These are phyloP conservation scores for Pterois miles DNA, from an alignment of 2,797 vertebrate genomes.

Conservation along the genomic window DNA sequence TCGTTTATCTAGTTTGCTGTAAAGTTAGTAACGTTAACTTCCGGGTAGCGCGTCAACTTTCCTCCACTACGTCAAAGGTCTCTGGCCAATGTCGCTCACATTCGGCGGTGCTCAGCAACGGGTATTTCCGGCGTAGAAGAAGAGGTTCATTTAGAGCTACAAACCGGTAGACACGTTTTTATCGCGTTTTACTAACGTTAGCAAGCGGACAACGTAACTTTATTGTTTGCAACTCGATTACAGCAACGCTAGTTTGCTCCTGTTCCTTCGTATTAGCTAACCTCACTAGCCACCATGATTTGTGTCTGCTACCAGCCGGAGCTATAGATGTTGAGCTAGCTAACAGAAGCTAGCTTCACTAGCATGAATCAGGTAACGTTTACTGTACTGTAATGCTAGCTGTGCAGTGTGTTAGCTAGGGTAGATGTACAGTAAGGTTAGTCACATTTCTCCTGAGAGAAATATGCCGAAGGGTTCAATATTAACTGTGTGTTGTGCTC, in stretches of 20 bases:
- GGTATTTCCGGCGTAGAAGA: conserved; percentile 62
- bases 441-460: neutral
- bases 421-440: neutral
- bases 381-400: no score
- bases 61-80: no score
- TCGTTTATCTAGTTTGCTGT: no score
- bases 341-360: conserved; percentile 34
- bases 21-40: neutral
- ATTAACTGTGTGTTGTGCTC: neutral
- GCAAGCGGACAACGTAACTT: neutral
- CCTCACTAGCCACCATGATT: rapidly evolving
- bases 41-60: neutral
- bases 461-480: no score
- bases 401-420: neutral
- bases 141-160: neutral
- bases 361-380: conserved; percentile 4
- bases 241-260: neutral
- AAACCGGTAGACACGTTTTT: conserved; percentile 3
- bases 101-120: neutral
- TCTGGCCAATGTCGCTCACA: no score
- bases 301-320: neutral
- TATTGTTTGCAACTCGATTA: neutral
- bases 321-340: conserved; percentile 5
- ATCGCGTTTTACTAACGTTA: neutral
- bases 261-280: neutral